phyloP scores from a whole-genome alignment of 92 coral and sea anemone species.

The Hydrozoanthus gracilis region DNA sequence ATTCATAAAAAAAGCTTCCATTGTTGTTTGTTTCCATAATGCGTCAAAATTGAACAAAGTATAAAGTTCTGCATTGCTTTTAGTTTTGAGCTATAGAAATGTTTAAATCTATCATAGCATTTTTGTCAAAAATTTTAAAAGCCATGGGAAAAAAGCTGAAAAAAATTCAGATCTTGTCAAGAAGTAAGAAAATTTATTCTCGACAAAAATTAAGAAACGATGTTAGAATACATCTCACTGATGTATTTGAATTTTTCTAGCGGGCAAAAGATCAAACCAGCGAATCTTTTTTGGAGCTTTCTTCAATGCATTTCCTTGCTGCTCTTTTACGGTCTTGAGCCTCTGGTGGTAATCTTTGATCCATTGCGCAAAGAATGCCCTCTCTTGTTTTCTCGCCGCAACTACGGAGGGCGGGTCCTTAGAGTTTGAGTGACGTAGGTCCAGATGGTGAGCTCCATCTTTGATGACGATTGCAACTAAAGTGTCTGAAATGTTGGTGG shows the following conservation, averaged over 20 bases:
- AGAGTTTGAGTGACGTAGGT: constrained; percentile 83
- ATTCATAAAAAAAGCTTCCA: too few species aligned
- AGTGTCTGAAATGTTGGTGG: constrained; percentile 80
- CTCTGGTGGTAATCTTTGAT: constrained; percentile 61
- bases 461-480: constrained; percentile 86
- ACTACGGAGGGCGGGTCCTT: constrained; percentile 91
- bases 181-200: too few species aligned
- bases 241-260: not conserved
- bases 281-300: not conserved
- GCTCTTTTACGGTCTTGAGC: not conserved
- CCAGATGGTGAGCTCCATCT: constrained; percentile 98
- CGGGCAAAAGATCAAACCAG: constrained; percentile 15
- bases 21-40: too few species aligned
- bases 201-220: too few species aligned
- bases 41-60: too few species aligned
- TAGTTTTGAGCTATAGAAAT: too few species aligned
- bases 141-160: too few species aligned
- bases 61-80: too few species aligned
- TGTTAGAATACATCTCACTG: too few species aligned
- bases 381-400: constrained; percentile 85
- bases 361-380: constrained; percentile 78
- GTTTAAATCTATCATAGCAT: too few species aligned
- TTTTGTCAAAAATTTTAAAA: too few species aligned
- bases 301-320: not conserved
- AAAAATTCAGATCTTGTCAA: too few species aligned